These are phyloP conservation scores for Morinoia aosen DNA, from an alignment of 2,888 invertebrate genomes.

Conservation along the genomic window DNA sequence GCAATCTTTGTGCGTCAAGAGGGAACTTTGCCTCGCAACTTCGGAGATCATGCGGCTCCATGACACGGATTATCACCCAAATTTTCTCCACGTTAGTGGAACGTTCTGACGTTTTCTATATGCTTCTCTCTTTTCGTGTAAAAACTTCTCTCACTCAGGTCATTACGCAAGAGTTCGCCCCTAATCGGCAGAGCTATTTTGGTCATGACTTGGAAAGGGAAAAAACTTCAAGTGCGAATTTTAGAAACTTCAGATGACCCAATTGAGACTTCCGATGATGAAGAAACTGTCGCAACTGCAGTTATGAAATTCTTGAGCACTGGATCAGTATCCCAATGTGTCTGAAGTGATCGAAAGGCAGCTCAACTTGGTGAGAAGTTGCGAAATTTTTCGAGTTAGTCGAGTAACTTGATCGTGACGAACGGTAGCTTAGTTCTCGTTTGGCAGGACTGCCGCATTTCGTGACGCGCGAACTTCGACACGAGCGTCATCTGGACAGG, in stretches of 20 bases:
- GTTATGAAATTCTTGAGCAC: neutral
- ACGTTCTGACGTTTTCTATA: neutral
- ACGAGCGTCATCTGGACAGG: neutral
- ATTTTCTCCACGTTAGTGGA: neutral
- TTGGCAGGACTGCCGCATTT: neutral
- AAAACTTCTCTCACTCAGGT: neutral
- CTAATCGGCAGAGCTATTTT: neutral
- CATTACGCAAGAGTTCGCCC: neutral
- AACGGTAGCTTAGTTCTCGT: neutral
- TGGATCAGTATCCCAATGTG: neutral
- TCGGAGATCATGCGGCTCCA: neutral
- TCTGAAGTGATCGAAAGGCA: conserved; percentile 1
- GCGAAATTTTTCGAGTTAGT: neutral
- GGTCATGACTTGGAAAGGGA: neutral
- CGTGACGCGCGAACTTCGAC: neutral
- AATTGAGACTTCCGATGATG: neutral
- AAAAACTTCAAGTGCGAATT: neutral
- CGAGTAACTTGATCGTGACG: neutral
- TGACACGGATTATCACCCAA: neutral
- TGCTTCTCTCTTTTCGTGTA: neutral
- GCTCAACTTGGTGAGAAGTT: neutral
- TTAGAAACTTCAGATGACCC: neutral
- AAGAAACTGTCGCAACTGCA: neutral
- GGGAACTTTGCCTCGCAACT: neutral
- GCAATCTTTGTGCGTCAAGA: neutral